Evolutionary conservation across 2,113 vertebrate genomes (phyloP), one percentile per base, ranked within the genome.

Genomic region (Malaclemys terrapin): DNA sequence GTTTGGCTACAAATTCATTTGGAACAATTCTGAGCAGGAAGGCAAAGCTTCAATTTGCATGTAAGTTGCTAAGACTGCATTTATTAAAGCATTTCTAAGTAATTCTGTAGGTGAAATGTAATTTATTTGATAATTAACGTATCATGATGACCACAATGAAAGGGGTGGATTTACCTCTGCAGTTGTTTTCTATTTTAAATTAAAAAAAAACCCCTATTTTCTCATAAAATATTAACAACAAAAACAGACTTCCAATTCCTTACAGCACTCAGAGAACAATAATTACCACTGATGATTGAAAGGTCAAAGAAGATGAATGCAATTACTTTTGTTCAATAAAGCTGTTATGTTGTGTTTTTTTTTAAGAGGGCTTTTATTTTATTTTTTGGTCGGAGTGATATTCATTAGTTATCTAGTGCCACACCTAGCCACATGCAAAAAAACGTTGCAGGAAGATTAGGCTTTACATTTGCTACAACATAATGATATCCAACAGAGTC

Each of bases 1-100:
- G 99, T 96, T 98, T 99, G 86, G 98, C 99, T 96, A 98, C 98
- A 96, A 99, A 99, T 97, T 87, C 97, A 10, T 98, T 99, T 88
- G 99, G 99, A 95, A 99, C 99, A 13, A 97, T 98, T 79, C 95
- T 99, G 93, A 99, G 99, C 98, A 98, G 97, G 89, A 98, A 98
- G 87, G 99, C 99, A 31, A 99, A 98, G 93, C 99, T 99, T 85
- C 98, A 98, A 88, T 99, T 99, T 98, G 99, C 99, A 97, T 99
- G 99, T 99, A 98, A 99, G 99, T 99, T 96, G 72, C 91, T 92
- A 93, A 96, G 47, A 57, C 59, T 22, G 1, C 57, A n/a, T 93
- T 80, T 94, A 90, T 96, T 87, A 94, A 25, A 89, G 24, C 52
- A 80, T 96, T 96, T 62, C 72, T 1, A 17, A 84, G 96, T 96